phyloP scores from a whole-genome alignment of 2,113 vertebrate genomes.

The Limnothrissa miodon region DNA sequence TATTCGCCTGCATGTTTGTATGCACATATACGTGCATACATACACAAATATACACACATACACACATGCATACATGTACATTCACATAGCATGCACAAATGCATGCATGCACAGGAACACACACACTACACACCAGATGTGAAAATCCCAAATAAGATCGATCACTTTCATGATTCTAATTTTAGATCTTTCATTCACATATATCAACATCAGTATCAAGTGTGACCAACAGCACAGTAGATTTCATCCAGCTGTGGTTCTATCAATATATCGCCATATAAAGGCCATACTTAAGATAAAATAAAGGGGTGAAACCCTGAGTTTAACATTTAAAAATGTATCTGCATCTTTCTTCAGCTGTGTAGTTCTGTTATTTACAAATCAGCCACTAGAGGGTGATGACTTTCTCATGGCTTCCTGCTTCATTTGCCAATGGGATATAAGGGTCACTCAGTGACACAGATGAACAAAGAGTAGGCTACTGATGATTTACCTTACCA shows the following conservation, averaged over 20 bases:
- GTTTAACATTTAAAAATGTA: neutral
- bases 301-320: too few species aligned
- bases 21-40: neutral
- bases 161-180: neutral
- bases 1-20: too few species aligned
- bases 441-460: neutral
- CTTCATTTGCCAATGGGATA: neutral
- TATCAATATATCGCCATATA: too few species aligned
- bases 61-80: slow-evolving; percentile 28
- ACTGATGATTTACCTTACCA: too few species aligned
- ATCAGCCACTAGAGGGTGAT: neutral
- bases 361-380: neutral
- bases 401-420: neutral
- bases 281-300: too few species aligned
- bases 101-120: neutral
- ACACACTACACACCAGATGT: neutral
- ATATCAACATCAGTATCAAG: neutral
- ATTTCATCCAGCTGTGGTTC: too few species aligned
- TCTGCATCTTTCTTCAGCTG: neutral
- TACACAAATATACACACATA: neutral
- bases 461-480: too few species aligned
- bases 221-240: too few species aligned
- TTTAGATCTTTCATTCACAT: neutral
- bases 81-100: neutral
- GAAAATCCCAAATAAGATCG: neutral